Conservation (phyloP, 2,888 invertebrate species). For the Chirona hameri region DNA sequence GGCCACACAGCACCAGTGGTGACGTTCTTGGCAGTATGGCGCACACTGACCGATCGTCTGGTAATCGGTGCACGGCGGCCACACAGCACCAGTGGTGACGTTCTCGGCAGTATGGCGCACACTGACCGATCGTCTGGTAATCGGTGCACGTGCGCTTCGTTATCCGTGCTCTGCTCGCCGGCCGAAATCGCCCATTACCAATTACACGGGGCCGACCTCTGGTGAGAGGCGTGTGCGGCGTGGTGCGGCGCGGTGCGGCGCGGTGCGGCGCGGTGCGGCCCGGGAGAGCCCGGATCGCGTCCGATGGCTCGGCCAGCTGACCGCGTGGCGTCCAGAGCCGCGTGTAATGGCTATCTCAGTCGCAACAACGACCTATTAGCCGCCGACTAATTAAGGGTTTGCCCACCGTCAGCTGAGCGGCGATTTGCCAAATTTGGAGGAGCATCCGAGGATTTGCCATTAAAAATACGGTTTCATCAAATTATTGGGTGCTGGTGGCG, state of each 20-base stretch:
- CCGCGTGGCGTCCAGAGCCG: background rate
- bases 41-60: background rate
- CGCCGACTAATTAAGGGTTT: background rate
- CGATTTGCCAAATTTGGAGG: conserved; percentile 5
- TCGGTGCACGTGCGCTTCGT: conserved; percentile 22
- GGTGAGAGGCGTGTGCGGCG: background rate
- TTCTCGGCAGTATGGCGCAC: background rate
- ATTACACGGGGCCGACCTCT: conserved; percentile 5
- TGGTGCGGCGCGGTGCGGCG: background rate
- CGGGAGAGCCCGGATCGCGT: background rate
- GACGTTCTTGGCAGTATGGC: background rate
- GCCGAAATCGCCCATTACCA: background rate
- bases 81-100: background rate
- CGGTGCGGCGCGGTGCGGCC: background rate
- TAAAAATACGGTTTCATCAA: background rate
- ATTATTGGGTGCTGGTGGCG: background rate
- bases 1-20: background rate
- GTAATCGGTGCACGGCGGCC: background rate
- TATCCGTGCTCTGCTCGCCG: background rate
- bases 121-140: conserved; percentile 9
- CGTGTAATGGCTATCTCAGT: background rate
- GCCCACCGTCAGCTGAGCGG: background rate
- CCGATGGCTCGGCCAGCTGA: background rate
- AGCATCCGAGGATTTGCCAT: background rate
- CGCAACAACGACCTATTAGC: background rate